phyloP scores from a whole-genome alignment of 2,797 vertebrate species.

The Bufotes viridis region DNA sequence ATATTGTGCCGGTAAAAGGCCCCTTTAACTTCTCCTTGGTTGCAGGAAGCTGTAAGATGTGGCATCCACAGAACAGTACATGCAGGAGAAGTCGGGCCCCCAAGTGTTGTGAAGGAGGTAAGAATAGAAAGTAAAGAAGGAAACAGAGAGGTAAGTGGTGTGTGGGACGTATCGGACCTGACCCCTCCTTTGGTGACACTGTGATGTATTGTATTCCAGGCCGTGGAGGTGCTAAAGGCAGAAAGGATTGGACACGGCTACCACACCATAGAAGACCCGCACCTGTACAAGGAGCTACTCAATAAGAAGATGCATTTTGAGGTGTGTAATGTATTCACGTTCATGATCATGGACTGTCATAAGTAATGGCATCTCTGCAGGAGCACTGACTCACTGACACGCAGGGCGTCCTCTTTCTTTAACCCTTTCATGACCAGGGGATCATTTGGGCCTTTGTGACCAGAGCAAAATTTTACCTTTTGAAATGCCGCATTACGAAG shows the following conservation, averaged over 20 bases:
- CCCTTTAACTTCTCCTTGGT: constrained; percentile 39
- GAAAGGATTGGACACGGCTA: constrained; percentile 95
- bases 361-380: neutral
- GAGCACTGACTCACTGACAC: too few relatives aligned
- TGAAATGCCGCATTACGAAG: too few relatives aligned
- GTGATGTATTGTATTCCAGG: constrained; percentile 73
- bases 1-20: neutral
- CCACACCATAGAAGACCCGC: constrained; percentile 80
- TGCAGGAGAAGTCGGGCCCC: constrained; percentile 85
- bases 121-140: neutral
- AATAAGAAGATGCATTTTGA: constrained; percentile 91
- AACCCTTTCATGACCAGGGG: too few relatives aligned
- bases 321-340: constrained; percentile 70
- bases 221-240: constrained; percentile 86
- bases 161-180: neutral
- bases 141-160: too few relatives aligned
- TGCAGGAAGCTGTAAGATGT: constrained; percentile 84
- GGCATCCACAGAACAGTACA: constrained; percentile 93
- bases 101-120: constrained; percentile 87
- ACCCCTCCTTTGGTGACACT: neutral
- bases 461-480: too few relatives aligned
- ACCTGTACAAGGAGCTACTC: constrained; percentile 81
- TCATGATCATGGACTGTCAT: neutral
- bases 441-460: too few relatives aligned
- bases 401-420: too few relatives aligned